Evolutionary conservation across 2,113 vertebrate species (phyloP).

Genomic region (Podarcis muralis): DNA sequence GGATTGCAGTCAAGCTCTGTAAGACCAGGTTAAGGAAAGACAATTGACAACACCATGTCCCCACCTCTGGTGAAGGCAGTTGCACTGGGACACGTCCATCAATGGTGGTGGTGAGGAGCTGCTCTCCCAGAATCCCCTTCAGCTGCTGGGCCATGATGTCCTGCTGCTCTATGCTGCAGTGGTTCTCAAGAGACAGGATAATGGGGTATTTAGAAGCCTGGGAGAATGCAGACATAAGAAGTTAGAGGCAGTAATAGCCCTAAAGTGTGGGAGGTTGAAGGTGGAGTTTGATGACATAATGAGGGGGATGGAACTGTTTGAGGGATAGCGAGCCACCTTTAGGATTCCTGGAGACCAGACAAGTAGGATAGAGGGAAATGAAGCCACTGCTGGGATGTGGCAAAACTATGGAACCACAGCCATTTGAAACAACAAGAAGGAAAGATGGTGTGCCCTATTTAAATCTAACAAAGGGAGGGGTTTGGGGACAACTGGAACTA

Average conservation of each 20-base stretch:
- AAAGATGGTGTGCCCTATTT: not conserved
- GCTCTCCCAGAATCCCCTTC: slow-evolving; percentile 83
- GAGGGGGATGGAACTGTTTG: not conserved
- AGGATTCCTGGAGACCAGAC: rapidly evolving
- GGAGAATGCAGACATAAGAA: not conserved
- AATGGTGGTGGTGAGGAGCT: slow-evolving; percentile 76
- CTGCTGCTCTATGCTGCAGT: slow-evolving; percentile 91
- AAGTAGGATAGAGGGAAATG: not conserved
- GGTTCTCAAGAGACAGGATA: slow-evolving; percentile 93
- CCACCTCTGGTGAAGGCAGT: slow-evolving; percentile 91
- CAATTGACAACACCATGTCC: not conserved
- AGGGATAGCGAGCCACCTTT: not conserved
- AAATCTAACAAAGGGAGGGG: not conserved
- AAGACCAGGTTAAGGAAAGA: not conserved
- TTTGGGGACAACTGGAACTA: not conserved
- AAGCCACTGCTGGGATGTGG: not conserved
- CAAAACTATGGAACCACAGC: not conserved
- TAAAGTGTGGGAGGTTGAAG: not conserved
- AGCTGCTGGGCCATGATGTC: slow-evolving; percentile 81
- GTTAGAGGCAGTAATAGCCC: not conserved
- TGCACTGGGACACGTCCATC: slow-evolving; percentile 73
- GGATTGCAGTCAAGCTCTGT: not conserved
- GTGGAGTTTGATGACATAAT: not conserved
- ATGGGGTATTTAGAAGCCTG: slow-evolving; percentile 88
- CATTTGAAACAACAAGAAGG: not conserved